These are phyloP conservation scores for Nothoprocta pentlandii DNA, from an alignment of 2,113 vertebrate genomes.

Conservation along the genomic window DNA sequence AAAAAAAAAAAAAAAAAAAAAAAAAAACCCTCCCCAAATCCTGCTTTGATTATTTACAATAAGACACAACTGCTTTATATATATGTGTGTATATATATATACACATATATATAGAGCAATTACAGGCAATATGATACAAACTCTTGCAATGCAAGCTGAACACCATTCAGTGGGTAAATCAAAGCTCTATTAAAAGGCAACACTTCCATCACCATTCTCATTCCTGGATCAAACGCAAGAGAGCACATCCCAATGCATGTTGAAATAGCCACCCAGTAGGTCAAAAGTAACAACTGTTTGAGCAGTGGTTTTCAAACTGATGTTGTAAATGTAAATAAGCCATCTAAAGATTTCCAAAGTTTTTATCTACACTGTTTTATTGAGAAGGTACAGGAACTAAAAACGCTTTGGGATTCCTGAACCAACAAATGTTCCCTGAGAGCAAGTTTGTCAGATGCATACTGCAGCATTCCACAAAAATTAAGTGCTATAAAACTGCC, in stretches of 20 bases:
- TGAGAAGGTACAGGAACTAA: not conserved
- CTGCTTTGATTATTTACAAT: not conserved
- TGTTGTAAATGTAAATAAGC: not conserved
- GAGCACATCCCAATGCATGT: not conserved
- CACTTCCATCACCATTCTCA: not conserved
- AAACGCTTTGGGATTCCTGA: not conserved
- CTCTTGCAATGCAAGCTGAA: not conserved
- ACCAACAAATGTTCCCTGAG: too few species aligned
- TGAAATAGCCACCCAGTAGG: not conserved
- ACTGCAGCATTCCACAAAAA: not conserved
- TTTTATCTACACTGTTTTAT: not conserved
- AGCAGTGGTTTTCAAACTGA: fast-evolving
- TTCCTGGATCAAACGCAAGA: not conserved
- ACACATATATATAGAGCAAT: not conserved
- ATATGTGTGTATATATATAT: not conserved
- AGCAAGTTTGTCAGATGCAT: not conserved
- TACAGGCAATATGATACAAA: not conserved
- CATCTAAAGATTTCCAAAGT: not conserved
- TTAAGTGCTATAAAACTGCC: not conserved
- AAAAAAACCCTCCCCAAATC: not conserved
- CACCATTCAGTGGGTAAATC: not conserved
- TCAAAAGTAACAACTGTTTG: not conserved
- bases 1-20: not conserved
- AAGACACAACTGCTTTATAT: not conserved
- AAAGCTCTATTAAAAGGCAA: not conserved